Evolutionary conservation across 92 coral and sea anemone genomes (phyloP).

Genomic region (Phenganax subtilis): DNA sequence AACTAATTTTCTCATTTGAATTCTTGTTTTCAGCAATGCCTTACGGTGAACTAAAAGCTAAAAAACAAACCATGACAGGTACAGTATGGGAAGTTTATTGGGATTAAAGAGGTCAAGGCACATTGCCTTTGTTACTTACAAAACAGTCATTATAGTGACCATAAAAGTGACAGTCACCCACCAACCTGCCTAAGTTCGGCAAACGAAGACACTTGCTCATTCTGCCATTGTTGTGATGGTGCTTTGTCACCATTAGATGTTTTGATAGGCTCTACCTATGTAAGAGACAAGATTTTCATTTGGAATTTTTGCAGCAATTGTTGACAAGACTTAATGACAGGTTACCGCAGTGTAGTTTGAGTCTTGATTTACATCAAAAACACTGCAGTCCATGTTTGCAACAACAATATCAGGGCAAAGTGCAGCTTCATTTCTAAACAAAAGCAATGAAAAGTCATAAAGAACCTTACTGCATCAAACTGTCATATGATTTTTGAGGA

Average conservation of each 20-base stretch:
- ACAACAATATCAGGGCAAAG: conserved; percentile 91
- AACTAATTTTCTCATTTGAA: conserved; percentile 1
- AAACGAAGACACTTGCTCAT: conserved; percentile 84
- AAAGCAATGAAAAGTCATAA: background rate
- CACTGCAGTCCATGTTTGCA: conserved; percentile 64
- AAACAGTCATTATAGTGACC: no score
- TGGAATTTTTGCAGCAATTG: no score
- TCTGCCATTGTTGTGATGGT: conserved; percentile 79
- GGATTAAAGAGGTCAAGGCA: conserved; percentile 10
- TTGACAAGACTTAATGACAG: background rate
- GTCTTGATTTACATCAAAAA: conserved; percentile 64
- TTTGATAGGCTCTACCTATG: conserved; percentile 13
- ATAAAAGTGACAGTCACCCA: background rate
- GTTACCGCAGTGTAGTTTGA: conserved; percentile 62
- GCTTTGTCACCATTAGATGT: conserved; percentile 65
- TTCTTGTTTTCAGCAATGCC: conserved; percentile 7
- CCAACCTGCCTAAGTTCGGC: conserved; percentile 87
- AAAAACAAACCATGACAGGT: background rate
- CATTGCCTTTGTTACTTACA: background rate
- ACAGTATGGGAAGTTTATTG: background rate
- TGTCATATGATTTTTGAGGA: background rate
- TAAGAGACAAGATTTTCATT: background rate
- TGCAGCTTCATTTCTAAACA: conserved; percentile 69
- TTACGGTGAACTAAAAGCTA: conserved; percentile 33
- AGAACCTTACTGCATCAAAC: no score